Percentiles rank a stretch among this genome's conserved stretches.
These are phyloP conservation scores for Platyrinchus mystaceus DNA, from an alignment of 2,797 vertebrate species.

Conservation along the genomic window DNA sequence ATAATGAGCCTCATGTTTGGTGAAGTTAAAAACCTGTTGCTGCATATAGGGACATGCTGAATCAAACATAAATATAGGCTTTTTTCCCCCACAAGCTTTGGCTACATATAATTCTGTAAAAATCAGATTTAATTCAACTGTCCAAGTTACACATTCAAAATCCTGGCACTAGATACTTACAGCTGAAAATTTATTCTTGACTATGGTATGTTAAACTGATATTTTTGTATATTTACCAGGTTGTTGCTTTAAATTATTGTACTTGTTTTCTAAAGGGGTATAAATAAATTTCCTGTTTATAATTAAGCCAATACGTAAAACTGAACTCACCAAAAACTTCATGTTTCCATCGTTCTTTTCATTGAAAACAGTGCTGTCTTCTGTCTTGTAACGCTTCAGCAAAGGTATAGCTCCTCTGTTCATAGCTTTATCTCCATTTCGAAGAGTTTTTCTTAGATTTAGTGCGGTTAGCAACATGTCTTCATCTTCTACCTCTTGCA, in stretches of 20 bases:
- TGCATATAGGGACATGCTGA: neutral
- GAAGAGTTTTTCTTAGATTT: constrained; percentile 65
- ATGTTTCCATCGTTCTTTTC: constrained; percentile 75
- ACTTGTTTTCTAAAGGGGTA: neutral
- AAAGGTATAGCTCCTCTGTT: constrained; percentile 43
- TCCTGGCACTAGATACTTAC: neutral
- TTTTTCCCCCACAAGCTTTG: neutral
- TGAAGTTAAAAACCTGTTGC: neutral
- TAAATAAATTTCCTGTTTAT: neutral
- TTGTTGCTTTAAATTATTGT: neutral
- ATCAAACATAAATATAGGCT: neutral
- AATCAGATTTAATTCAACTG: neutral
- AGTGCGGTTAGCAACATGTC: constrained; percentile 70
- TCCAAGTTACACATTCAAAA: neutral
- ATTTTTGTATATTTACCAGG: neutral
- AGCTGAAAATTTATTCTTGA: neutral
- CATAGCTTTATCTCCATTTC: constrained; percentile 67
- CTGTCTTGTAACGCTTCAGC: constrained; percentile 70
- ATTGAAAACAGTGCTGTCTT: constrained; percentile 70
- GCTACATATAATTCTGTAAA: neutral
- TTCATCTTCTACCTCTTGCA: constrained; percentile 74
- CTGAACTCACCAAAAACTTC: constrained; percentile 64
- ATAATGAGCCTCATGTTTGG: neutral
- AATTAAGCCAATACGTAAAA: neutral
- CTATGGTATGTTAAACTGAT: neutral